Evolutionary conservation across 2,888 invertebrate species (phyloP).

Genomic region (Phyto melanocephala): DNA sequence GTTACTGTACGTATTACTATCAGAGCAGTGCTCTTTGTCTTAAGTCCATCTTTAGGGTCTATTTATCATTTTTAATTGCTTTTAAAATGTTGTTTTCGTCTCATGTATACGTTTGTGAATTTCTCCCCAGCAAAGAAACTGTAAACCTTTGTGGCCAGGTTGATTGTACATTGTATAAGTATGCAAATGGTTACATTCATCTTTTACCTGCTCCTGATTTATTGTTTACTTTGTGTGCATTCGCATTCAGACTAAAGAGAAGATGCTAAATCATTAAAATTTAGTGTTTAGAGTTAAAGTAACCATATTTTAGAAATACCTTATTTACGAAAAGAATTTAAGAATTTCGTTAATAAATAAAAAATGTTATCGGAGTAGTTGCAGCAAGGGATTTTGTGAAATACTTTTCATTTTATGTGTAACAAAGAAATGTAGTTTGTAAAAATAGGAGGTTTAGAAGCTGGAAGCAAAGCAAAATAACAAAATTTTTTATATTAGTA

Average conservation of each 20-base stretch:
- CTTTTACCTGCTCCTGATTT: conserved; percentile 38
- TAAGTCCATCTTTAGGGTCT: conserved; percentile 18
- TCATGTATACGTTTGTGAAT: neutral
- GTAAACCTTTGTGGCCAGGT: neutral
- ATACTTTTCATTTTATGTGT: neutral
- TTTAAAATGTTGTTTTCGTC: conserved; percentile 29
- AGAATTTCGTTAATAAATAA: conserved; percentile 26
- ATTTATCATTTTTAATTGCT: conserved; percentile 59
- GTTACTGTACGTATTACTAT: neutral
- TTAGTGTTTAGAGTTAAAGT: conserved; percentile 28
- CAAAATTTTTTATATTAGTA: no score
- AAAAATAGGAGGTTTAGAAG: no score
- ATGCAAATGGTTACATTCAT: conserved; percentile 34
- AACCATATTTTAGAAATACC: conserved; percentile 20
- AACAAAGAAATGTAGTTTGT: no score
- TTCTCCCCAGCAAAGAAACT: neutral
- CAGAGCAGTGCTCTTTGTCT: neutral
- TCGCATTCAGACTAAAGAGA: neutral
- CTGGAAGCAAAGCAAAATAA: no score
- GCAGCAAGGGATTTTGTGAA: neutral
- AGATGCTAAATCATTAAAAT: conserved; percentile 43
- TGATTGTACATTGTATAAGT: neutral
- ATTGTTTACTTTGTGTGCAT: conserved; percentile 32
- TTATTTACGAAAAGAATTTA: conserved; percentile 6
- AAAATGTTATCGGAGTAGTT: neutral